Percentiles rank a stretch among this genome's conserved stretches.
Evolutionary conservation across 2,113 vertebrate species (phyloP).

Genomic region (Tetrax tetrax): DNA sequence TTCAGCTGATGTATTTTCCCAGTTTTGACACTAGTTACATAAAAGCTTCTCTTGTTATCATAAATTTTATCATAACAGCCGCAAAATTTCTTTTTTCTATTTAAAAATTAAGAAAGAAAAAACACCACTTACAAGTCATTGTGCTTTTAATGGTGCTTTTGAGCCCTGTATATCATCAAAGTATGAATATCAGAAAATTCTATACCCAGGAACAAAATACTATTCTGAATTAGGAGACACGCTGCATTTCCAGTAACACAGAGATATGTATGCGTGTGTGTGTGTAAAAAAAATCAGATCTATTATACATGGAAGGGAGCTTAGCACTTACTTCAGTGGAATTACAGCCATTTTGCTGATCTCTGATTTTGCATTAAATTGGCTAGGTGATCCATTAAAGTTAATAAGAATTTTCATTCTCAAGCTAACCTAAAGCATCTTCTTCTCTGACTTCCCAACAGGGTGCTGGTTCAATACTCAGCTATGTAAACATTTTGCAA

Average conservation of each 20-base stretch:
- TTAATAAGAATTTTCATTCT: not conserved
- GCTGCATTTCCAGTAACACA: not conserved
- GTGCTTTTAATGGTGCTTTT: not conserved
- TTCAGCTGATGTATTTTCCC: not conserved
- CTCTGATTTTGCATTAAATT: not conserved
- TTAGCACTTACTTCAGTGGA: not conserved
- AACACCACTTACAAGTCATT: not conserved
- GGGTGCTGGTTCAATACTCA: not conserved
- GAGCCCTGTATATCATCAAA: not conserved
- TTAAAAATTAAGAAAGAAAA: not conserved
- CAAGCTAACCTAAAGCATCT: not conserved
- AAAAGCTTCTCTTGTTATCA: not conserved
- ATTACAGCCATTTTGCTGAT: not conserved
- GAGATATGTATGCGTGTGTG: fast-evolving
- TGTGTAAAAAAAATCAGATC: not conserved
- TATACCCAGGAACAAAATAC: not conserved
- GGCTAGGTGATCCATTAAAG: not conserved
- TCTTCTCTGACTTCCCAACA: not conserved
- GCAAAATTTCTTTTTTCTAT: not conserved
- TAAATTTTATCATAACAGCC: not conserved
- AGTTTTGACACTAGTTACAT: not conserved
- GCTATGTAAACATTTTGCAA: not conserved
- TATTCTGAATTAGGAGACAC: not conserved
- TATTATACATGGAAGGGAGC: not conserved
- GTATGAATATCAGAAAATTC: not conserved